Conservation (phyloP, 2,113 vertebrate genomes). For the Abramis brama region DNA sequence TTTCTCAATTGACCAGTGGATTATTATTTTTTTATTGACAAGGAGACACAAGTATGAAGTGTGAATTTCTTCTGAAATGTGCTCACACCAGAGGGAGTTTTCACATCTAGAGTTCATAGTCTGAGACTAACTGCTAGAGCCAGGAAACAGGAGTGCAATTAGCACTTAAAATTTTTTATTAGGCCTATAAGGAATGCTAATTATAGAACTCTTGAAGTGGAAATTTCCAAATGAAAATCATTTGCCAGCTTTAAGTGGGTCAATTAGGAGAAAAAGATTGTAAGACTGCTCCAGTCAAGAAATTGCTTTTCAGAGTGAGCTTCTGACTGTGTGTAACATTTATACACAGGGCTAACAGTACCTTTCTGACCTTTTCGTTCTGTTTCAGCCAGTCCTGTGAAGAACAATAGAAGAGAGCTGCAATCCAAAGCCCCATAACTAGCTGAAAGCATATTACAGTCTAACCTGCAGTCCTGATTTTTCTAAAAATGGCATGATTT, state of each 20-base stretch:
- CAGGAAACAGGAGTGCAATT: conserved; percentile 48
- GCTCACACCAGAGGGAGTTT: neutral
- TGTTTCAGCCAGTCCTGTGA: neutral
- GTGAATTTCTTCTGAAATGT: conserved; percentile 22
- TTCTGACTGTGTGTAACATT: conserved; percentile 13
- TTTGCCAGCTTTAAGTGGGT: conserved; percentile 53
- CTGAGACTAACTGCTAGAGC: conserved; percentile 6
- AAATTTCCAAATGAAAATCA: conserved; percentile 54
- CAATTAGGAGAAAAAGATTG: conserved; percentile 43
- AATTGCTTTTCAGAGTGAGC: conserved; percentile 15
- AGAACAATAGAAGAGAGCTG: neutral
- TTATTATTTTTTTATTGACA: neutral
- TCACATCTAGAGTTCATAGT: conserved; percentile 6
- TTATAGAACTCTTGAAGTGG: conserved; percentile 53
- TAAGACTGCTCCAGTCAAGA: conserved; percentile 1
- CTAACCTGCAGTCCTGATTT: neutral
- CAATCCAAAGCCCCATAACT: neutral
- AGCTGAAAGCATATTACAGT: neutral
- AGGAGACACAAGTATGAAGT: neutral
- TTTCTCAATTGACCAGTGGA: neutral
- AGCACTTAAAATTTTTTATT: conserved; percentile 43
- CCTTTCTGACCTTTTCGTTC: conserved; percentile 40
- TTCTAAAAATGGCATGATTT: neutral
- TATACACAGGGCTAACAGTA: neutral
- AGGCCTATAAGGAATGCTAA: conserved; percentile 54